Base-by-base conservation (phyloP, 1,140 invertebrate genomes). In the Drosophila sp. region DNA sequence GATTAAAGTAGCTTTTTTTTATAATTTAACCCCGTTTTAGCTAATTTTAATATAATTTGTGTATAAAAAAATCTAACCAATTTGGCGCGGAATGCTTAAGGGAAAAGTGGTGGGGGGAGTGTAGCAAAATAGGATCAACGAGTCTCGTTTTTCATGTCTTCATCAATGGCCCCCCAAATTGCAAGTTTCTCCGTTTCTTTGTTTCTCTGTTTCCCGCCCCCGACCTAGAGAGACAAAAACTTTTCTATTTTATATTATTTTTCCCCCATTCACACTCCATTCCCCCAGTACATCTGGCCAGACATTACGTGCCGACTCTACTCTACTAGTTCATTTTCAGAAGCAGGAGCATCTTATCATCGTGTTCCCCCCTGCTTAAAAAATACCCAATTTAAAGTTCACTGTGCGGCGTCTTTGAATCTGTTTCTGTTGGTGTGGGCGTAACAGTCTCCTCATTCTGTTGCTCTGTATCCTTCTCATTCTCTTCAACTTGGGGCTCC, bases 1-100 rank as follows among this genome's bases (percentile, higher is more conserved):
- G 41, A 66, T 79, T 84, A 84, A 76, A 68, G 58, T 86, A 86
- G 79, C 70, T 8, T 38, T 38, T 38, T 38, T 38, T 1, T 50
- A 73, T 79, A 87, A 76, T 72, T 81, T 72, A 72, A 73, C 67
- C 83, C 72, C 83, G 44, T 76, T 82, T 87, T 87, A 89, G 83
- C 83, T 89, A 87, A 54, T 70, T 76, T 67, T 44, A 83, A 70
- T 63, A 69, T 38, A 77, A 69, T 50, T 50, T 50, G 44, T 50
- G 44, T 50, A 50, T 50, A 70, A 77, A 60, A 74, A 76, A 80
- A 80, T 76, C 73, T 55, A 72, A 64, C 56, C 75, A 66, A 65
- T 64, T 50, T 54, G 44, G 41, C 55, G 47, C 44, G 60, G 56
- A 73, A 44, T 61, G 38, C 27, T 27, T 62, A 54, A 40, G 47